Conservation (phyloP, 2,113 vertebrate genomes). For the Meleagris gallopavo region DNA sequence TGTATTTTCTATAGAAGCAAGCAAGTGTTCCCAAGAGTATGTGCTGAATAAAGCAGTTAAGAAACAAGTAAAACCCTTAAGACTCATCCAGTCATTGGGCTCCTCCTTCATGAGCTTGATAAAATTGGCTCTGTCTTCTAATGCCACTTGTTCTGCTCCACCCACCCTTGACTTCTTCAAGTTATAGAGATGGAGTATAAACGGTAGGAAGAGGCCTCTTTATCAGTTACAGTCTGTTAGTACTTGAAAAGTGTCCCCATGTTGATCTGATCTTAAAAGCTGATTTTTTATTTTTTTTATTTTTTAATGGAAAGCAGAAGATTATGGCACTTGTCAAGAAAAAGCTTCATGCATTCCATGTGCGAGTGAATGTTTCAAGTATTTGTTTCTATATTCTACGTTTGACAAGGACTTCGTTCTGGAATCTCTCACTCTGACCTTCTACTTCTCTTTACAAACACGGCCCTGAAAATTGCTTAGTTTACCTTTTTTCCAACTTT, state of each 20-base stretch:
- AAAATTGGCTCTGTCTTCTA: not conserved
- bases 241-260: not conserved
- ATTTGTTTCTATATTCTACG: not conserved
- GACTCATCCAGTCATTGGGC: not conserved
- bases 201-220: not conserved
- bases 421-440: not conserved
- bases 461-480: not conserved
- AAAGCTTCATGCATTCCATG: not conserved
- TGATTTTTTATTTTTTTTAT: not conserved
- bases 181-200: not conserved
- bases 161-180: conserved; percentile 21
- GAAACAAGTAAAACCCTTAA: not conserved
- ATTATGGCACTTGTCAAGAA: conserved; percentile 18
- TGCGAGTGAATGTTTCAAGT: not conserved
- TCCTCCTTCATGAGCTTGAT: not conserved
- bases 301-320: not conserved
- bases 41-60: not conserved
- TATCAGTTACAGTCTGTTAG: not conserved
- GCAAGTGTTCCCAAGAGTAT: not conserved
- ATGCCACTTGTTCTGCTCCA: not conserved
- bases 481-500: not conserved
- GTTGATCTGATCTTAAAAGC: conserved; percentile 16
- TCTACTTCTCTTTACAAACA: not conserved
- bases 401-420: conserved; percentile 20
- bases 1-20: not conserved